Percentiles rank a stretch among this genome's conserved stretches.
These are phyloP conservation scores for Meloidogyne floridensis DNA, from an alignment of 1,140 invertebrate species.

Conservation along the genomic window DNA sequence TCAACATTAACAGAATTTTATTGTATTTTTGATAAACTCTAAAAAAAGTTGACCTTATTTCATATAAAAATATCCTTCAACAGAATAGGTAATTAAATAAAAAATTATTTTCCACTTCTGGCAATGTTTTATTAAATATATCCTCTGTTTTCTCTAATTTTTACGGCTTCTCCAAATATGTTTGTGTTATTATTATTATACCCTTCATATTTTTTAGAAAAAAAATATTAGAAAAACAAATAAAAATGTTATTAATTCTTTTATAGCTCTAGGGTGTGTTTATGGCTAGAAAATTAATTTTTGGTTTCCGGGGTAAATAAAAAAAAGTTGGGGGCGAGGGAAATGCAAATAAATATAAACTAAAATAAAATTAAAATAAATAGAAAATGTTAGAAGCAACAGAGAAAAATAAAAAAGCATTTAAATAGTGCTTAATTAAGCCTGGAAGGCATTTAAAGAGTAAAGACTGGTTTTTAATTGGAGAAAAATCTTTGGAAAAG, in stretches of 20 bases:
- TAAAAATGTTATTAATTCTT: slow-evolving; percentile 4
- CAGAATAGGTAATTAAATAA: background rate
- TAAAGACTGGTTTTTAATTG: background rate
- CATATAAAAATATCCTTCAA: background rate
- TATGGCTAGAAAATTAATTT: slow-evolving; percentile 28
- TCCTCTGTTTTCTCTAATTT: slow-evolving; percentile 12
- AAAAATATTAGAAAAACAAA: background rate
- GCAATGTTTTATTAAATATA: slow-evolving; percentile 4
- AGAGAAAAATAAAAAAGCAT: background rate
- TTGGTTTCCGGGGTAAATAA: background rate
- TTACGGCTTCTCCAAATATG: slow-evolving; percentile 27
- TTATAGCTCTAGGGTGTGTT: background rate
- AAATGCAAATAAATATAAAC: slow-evolving; percentile 31
- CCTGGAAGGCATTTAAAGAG: background rate
- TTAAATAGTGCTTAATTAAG: background rate
- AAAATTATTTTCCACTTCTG: background rate
- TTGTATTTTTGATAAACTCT: too few species aligned
- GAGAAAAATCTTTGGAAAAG: background rate
- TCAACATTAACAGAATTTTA: too few species aligned
- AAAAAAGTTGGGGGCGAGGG: background rate
- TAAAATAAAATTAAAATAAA: background rate
- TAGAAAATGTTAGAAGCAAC: background rate
- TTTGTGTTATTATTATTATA: background rate
- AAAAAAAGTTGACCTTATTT: background rate
- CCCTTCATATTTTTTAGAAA: background rate